These are phyloP conservation scores for Tanypteryx hageni DNA, from an alignment of 2,888 invertebrate genomes.

Conservation along the genomic window DNA sequence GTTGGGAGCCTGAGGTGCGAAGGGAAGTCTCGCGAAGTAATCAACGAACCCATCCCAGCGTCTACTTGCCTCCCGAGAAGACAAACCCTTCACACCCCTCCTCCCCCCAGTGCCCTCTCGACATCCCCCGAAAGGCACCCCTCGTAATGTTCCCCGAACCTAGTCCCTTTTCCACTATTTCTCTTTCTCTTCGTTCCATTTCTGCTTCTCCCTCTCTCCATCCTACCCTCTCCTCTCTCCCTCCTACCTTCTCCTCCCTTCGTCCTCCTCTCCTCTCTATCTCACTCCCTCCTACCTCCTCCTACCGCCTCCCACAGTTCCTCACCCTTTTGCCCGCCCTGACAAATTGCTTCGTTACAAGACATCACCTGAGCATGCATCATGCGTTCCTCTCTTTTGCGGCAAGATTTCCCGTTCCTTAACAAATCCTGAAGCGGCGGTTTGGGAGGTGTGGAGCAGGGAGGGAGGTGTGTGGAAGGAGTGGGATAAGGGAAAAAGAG, in stretches of 20 bases:
- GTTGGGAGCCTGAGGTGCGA: constrained; percentile 4
- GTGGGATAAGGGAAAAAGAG: neutral
- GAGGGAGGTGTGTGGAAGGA: neutral
- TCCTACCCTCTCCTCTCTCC: neutral
- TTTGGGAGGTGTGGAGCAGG: neutral
- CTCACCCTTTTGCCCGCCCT: neutral
- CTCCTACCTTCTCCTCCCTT: neutral
- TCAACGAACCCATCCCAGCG: constrained; percentile 31
- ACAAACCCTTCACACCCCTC: constrained; percentile 9
- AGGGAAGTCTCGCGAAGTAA: constrained; percentile 1
- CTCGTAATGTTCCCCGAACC: too few species aligned
- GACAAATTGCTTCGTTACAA: constrained; percentile 63
- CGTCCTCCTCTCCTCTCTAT: neutral
- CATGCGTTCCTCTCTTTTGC: constrained; percentile 21
- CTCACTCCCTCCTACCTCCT: neutral
- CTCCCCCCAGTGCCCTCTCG: neutral
- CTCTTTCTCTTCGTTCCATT: constrained; percentile 14
- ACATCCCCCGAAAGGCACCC: too few species aligned
- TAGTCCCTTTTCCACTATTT: too few species aligned
- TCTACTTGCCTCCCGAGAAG: constrained; percentile 20
- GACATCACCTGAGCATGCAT: constrained; percentile 62
- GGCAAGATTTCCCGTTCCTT: constrained; percentile 10
- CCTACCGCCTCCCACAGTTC: neutral
- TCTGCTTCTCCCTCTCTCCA: neutral
- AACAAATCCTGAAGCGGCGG: constrained; percentile 13